A percentile compares a stretch with the other conserved stretches of the same genome.
These are phyloP conservation scores for Lepidocyrtoides sp. DNA, from an alignment of 2,888 invertebrate species.

Conservation along the genomic window DNA sequence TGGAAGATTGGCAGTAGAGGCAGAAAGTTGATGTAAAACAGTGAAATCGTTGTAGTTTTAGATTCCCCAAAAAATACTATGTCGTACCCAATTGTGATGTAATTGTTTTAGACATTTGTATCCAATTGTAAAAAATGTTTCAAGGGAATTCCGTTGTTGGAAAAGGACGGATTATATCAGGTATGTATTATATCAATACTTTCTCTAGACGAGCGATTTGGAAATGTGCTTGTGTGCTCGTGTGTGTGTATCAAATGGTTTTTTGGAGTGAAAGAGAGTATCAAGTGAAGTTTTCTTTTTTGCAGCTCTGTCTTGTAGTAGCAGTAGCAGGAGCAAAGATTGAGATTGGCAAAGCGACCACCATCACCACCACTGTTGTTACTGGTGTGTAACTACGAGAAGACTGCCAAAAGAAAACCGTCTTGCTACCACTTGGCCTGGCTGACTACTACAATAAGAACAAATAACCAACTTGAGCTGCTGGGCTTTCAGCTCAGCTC, in stretches of 20 bases:
- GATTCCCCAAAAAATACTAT: background rate
- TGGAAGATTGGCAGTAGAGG: background rate
- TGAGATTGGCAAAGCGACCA: conserved; percentile 9
- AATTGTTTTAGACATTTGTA: conserved; percentile 1
- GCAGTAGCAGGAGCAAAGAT: conserved; percentile 2
- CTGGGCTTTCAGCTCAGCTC: background rate
- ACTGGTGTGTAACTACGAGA: conserved; percentile 45
- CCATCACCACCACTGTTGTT: conserved; percentile 41
- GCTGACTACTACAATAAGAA: conserved; percentile 61
- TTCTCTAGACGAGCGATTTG: background rate
- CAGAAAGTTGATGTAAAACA: background rate
- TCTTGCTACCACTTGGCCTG: conserved; percentile 53
- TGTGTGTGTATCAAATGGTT: conserved; percentile 24
- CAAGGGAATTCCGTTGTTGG: background rate
- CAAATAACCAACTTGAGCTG: conserved; percentile 21
- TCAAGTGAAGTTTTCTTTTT: background rate
- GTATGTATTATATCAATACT: background rate
- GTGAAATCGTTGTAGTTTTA: background rate
- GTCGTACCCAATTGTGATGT: background rate
- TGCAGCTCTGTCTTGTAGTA: too few species aligned
- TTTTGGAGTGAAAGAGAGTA: background rate
- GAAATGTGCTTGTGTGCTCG: background rate
- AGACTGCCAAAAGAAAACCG: conserved; percentile 54
- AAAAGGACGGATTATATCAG: background rate
- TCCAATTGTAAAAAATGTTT: background rate